Base-by-base conservation (phyloP, 1,140 invertebrate genomes). In the Halyomorpha halys region DNA sequence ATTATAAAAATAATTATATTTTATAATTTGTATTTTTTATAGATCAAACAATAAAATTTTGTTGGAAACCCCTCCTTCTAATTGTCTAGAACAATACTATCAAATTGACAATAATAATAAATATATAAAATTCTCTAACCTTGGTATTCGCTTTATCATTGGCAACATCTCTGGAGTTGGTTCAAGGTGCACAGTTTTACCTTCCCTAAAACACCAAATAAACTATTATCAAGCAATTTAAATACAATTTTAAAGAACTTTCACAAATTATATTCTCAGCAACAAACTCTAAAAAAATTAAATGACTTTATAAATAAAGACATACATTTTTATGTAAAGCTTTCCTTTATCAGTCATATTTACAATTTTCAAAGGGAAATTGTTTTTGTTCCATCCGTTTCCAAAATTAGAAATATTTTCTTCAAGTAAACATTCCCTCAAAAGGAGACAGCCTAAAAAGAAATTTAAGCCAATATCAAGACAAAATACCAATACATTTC, bases 391-490 rank as follows among this genome's bases (percentile, higher is more conserved):
- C 39, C 19, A 44, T 25, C 47, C 53, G 27, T 45, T 16, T 27
- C 61, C 54, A 61, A 51, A 63, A 45, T 44, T 66, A 47, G 25
- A 65, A 34, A 67, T 67, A 25, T 49, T 51, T 61, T 72, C 70
- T 44, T 68, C 67, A 11, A 73, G 61, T 61, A 77, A 75, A 5
- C 70, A 74, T 66, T 74, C 73, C 63, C 68, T 70, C 1, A 76
- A 63, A 47, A 79, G 65, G 61, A 72, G 69, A 47, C 73, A 71
- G 4, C 72, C 76, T 77, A 66, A 8, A 68, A 68, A 49, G 63
- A 16, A 67, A 54, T 18, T 61, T 59, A 47, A 25, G 14, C 47
- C 5, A 66, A 25, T 62, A 53, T 21, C 49, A 53, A 21, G 8
- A 53, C 23, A 25, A 21, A 53, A 21, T 15, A 21, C 19, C n/a